Evolutionary conservation across 2,888 invertebrate genomes (phyloP).

Genomic region (Mamestra brassicae): DNA sequence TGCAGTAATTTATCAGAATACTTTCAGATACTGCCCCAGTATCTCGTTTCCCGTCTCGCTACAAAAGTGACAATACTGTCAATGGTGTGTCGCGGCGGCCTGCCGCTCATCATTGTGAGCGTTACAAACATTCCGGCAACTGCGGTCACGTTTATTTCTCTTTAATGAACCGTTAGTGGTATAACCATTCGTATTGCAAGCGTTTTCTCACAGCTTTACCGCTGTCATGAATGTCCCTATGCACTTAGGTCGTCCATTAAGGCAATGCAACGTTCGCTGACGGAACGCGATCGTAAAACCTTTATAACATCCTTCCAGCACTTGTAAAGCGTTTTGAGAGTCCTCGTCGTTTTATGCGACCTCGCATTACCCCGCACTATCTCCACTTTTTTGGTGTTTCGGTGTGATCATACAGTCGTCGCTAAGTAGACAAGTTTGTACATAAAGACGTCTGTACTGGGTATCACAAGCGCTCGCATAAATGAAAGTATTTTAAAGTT

Average conservation of each 20-base stretch:
- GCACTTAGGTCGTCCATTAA: slow-evolving; percentile 91
- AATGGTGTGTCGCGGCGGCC: slow-evolving; percentile 26
- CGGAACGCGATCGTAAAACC: slow-evolving; percentile 90
- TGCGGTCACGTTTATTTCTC: slow-evolving; percentile 65
- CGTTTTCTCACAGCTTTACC: slow-evolving; percentile 81
- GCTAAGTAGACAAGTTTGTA: slow-evolving; percentile 76
- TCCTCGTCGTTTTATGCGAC: slow-evolving; percentile 86
- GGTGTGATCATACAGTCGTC: slow-evolving; percentile 68
- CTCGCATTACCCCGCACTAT: slow-evolving; percentile 82
- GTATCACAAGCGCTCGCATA: slow-evolving; percentile 68
- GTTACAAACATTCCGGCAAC: slow-evolving; percentile 63
- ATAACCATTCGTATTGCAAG: slow-evolving; percentile 76
- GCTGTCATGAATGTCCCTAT: slow-evolving; percentile 88
- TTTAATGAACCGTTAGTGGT: slow-evolving; percentile 77
- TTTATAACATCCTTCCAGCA: slow-evolving; percentile 91
- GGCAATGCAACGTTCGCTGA: slow-evolving; percentile 88
- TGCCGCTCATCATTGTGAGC: slow-evolving; percentile 55
- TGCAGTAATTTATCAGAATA: slow-evolving; percentile 27
- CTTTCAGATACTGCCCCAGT: slow-evolving; percentile 33
- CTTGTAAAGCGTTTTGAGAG: slow-evolving; percentile 90
- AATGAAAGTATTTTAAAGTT: slow-evolving; percentile 77
- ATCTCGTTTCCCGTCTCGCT: slow-evolving; percentile 38
- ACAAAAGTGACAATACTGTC: slow-evolving; percentile 52
- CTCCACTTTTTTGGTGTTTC: slow-evolving; percentile 76
- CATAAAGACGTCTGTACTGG: slow-evolving; percentile 77